Evolutionary conservation across 2,113 vertebrate species (phyloP).

Genomic region (Nyctibius bracteatus): DNA sequence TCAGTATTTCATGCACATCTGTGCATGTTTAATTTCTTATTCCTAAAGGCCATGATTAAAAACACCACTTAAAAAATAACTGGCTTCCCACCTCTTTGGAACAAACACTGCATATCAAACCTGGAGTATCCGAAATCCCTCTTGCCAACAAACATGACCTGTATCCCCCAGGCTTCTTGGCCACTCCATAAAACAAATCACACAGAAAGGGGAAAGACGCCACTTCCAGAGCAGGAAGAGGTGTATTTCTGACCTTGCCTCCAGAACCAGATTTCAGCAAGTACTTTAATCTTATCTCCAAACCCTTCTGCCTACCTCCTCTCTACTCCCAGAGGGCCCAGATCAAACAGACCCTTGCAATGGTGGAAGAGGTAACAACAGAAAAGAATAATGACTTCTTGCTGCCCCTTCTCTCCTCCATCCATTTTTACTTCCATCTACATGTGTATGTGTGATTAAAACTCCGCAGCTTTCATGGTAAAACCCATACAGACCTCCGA

Average conservation of each 20-base stretch:
- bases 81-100: neutral
- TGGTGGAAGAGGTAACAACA: neutral
- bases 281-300: neutral
- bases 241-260: neutral
- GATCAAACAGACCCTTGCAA: neutral
- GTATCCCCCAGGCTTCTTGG: neutral
- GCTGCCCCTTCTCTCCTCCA: neutral
- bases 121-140: neutral
- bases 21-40: neutral
- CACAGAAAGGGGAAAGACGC: neutral
- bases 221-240: neutral
- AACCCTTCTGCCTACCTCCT: neutral
- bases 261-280: neutral
- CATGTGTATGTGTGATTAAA: neutral
- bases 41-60: neutral
- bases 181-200: neutral
- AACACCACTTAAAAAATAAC: neutral
- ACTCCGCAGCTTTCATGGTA: neutral
- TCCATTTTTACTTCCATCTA: neutral
- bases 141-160: neutral
- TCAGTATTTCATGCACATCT: neutral
- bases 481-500: neutral
- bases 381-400: neutral
- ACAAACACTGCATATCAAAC: neutral
- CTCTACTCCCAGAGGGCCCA: neutral